Evolutionary conservation across 2,888 invertebrate genomes (phyloP).

Genomic region (Rhaphigaster nebulosa): DNA sequence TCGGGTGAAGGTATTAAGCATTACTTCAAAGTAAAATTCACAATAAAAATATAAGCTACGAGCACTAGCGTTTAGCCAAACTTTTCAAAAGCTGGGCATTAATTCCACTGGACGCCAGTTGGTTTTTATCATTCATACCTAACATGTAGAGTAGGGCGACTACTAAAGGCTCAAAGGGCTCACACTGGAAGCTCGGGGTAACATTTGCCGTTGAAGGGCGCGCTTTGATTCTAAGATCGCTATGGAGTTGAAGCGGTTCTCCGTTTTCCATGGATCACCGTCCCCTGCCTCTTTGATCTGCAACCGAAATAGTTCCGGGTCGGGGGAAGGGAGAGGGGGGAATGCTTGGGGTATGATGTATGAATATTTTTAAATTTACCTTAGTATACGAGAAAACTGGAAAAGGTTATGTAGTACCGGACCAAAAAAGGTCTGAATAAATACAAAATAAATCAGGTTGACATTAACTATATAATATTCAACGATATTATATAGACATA

Average conservation of each 20-base stretch:
- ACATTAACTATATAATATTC: neutral
- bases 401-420: neutral
- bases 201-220: neutral
- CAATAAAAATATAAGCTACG: neutral
- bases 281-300: neutral
- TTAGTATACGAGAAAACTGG: neutral
- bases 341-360: neutral
- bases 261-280: neutral
- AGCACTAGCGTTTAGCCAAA: neutral
- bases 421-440: neutral
- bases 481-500: too few species aligned
- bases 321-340: neutral
- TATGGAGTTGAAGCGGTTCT: neutral
- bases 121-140: constrained; percentile 1
- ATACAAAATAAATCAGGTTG: neutral
- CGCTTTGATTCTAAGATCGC: constrained; percentile 1
- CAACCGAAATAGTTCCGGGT: neutral
- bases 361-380: neutral
- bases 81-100: neutral
- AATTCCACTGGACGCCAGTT: neutral
- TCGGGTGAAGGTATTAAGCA: too few species aligned
- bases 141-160: neutral
- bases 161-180: neutral
- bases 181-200: neutral
- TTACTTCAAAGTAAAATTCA: too few species aligned